Conservation (phyloP, 2,888 invertebrate species). For the Epinotia demarniana region DNA sequence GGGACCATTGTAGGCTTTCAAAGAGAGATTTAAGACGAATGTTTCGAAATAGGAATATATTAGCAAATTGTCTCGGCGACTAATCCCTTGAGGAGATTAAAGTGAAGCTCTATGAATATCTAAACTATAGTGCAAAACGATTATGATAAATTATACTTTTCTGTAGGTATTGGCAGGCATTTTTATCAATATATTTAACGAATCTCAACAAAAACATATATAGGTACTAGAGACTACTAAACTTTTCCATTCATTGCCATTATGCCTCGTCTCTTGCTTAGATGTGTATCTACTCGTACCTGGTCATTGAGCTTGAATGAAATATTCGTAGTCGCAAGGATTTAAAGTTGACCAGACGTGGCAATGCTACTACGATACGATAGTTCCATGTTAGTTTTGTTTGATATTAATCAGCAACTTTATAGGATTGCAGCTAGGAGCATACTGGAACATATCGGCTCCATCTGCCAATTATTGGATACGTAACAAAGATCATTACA, state of each 20-base stretch:
- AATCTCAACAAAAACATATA: too few species aligned
- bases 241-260: neutral
- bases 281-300: too few species aligned
- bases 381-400: neutral
- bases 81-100: conserved; percentile 21
- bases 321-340: neutral
- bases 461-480: conserved; percentile 70
- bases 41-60: conserved; percentile 32
- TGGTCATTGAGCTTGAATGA: neutral
- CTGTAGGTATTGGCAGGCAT: too few species aligned
- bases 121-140: neutral
- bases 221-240: too few species aligned
- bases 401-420: neutral
- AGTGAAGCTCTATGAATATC: neutral
- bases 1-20: conserved; percentile 27
- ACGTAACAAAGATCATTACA: conserved; percentile 70
- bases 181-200: too few species aligned
- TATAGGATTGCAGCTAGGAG: neutral
- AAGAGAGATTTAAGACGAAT: conserved; percentile 34
- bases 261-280: neutral
- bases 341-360: neutral
- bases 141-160: neutral
- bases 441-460: conserved; percentile 57
- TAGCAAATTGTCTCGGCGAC: conserved; percentile 11
- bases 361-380: neutral